Evolutionary conservation across 2,113 vertebrate species (phyloP), one percentile per base, ranked within the genome.

Genomic region (Spea multiplicata): DNA sequence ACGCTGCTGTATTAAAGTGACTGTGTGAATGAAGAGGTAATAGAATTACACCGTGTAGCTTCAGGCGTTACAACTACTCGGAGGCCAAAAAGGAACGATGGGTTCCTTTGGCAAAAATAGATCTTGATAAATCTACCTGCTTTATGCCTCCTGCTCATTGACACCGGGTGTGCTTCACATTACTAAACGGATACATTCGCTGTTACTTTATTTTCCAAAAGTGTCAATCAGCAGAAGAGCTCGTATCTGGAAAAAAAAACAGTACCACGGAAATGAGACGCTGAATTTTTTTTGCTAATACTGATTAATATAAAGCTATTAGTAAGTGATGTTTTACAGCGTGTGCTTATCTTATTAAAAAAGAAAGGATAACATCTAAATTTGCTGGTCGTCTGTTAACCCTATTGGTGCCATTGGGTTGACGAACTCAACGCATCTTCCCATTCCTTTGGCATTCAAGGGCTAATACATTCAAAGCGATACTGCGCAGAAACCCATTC

Each of bases 301-400:
- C 91, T 93, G 92, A 90, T 88, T 84, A 86, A 86, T 79, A 88
- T 89, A 87, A 85, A 84, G 82, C 83, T 74, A 84, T 64, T 83
- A 85, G 16, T 53, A 46, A 50, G 1, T 70, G 13, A 70, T 13
- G 84, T 30, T 87, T 88, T 88, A 89, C 88, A 92, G 88, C 89
- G 90, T 89, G 87, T 89, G 88, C 88, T 88, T 88, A 87, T 87
- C 87, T 85, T 74, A 86, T 88, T 89, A 87, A 90, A 86, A n/a
- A 82, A 82, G 44, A 62, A 81, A 83, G 84, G 83, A 83, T 88
- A 88, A 85, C 85, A 71, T 53, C 48, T 68, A 86, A 82, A 59
- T 76, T 85, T 88, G 87, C 86, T 86, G 90, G 89, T 87, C 86
- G 85, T 88, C 85, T 84, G 87, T 86, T 59, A 53, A 59, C 9